A percentile compares a stretch with the other conserved stretches of the same genome.
Conservation (phyloP, 2,888 invertebrate species). For the Hypomecis atomaria region DNA sequence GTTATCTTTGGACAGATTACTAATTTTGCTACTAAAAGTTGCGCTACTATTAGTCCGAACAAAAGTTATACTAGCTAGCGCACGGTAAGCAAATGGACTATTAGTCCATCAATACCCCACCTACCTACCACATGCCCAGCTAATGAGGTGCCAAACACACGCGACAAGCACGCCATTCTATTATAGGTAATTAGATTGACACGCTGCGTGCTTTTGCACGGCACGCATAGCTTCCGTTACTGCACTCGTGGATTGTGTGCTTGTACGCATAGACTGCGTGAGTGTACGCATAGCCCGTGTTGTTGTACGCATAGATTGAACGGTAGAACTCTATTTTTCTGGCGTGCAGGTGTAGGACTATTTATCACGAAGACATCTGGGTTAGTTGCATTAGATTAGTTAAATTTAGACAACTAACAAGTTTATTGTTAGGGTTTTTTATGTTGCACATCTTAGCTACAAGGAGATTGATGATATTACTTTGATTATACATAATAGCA, state of each 20-base stretch:
- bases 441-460: no score
- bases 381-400: not conserved
- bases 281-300: conserved; percentile 8
- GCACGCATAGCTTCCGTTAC: no score
- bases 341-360: no score
- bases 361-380: conserved; percentile 2
- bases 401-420: no score
- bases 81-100: conserved; percentile 17
- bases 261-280: not conserved
- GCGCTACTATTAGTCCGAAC: no score
- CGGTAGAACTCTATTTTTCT: conserved; percentile 7
- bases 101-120: conserved; percentile 40
- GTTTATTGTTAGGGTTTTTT: no score
- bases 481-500: no score
- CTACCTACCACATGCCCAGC: conserved; percentile 46
- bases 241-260: conserved; percentile 19
- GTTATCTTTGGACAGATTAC: no score
- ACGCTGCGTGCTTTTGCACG: conserved; percentile 27
- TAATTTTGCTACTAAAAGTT: no score
- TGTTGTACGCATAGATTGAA: conserved; percentile 6
- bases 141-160: conserved; percentile 47
- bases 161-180: conserved; percentile 13
- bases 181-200: conserved; percentile 35
- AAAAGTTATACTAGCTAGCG: no score
- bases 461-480: no score